phyloP scores from a whole-genome alignment of 1,140 invertebrate genomes.

The Aradophagus sp. region DNA sequence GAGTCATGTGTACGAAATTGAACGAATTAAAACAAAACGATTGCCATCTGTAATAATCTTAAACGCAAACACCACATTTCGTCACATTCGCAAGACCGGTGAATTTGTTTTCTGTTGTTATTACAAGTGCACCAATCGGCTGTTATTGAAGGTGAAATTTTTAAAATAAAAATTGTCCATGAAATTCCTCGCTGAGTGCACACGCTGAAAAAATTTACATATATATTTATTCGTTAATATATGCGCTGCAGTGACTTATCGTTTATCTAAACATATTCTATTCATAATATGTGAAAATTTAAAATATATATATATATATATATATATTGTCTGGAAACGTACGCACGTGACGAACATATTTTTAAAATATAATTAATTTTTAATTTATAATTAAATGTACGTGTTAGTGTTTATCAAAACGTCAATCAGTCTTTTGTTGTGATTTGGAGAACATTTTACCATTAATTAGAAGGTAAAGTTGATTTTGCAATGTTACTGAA shows the following conservation, averaged over 20 bases:
- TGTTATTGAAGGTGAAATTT: constrained; percentile 11
- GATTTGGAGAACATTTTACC: too few relatives aligned
- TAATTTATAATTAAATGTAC: too few relatives aligned
- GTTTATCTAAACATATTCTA: constrained; percentile 13
- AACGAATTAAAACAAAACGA: too few relatives aligned
- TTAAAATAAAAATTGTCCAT: constrained; percentile 15
- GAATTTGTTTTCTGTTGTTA: too few relatives aligned
- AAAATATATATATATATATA: background rate
- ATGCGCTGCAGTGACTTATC: constrained; percentile 8
- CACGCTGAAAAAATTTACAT: constrained; percentile 19
- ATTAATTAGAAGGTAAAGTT: too few relatives aligned
- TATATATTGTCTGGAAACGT: background rate
- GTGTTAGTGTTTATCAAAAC: too few relatives aligned
- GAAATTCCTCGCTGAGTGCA: too few relatives aligned
- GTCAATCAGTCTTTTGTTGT: too few relatives aligned
- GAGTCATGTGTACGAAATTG: too few relatives aligned
- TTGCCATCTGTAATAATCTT: constrained; percentile 8
- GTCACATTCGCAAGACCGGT: too few relatives aligned
- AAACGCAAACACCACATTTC: constrained; percentile 3
- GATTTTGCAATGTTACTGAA: too few relatives aligned
- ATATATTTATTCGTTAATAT: constrained; percentile 30
- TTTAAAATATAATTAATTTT: too few relatives aligned
- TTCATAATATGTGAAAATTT: constrained; percentile 11
- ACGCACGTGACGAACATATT: background rate
- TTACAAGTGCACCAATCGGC: constrained; percentile 8